phyloP scores from a whole-genome alignment of 2,888 invertebrate genomes.

The Cremastinae sp. region DNA sequence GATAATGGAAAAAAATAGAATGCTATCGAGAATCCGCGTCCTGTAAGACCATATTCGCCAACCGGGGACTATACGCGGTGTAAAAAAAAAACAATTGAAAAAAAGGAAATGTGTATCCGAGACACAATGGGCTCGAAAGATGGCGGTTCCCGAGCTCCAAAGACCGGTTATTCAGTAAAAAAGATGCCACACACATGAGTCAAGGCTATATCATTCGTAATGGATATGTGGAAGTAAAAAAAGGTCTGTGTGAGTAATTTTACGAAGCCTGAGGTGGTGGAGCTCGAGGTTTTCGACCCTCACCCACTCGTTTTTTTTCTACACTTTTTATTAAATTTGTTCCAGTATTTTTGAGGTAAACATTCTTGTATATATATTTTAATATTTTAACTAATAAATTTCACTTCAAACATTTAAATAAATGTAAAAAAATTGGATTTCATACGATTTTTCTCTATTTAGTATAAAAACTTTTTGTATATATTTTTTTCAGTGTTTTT shows the following conservation, averaged over 20 bases:
- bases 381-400: no score
- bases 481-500: no score
- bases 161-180: slow-evolving; percentile 50
- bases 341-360: no score
- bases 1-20: no score
- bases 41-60: slow-evolving; percentile 8
- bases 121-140: slow-evolving; percentile 30
- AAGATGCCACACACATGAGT: slow-evolving; percentile 44
- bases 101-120: neutral
- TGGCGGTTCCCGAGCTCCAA: slow-evolving; percentile 12
- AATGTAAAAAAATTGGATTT: no score
- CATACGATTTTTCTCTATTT: no score
- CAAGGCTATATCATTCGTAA: slow-evolving; percentile 42
- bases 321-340: no score
- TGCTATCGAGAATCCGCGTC: neutral
- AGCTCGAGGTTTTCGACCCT: slow-evolving; percentile 50
- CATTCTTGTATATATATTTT: no score
- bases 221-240: neutral
- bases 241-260: neutral
- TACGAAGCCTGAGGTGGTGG: slow-evolving; percentile 3
- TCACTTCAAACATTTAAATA: no score
- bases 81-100: slow-evolving; percentile 3
- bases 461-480: no score
- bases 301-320: slow-evolving; percentile 26
- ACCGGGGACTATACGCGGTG: neutral